Evolutionary conservation across 2,888 invertebrate species (phyloP).

Genomic region (Chorisops tibialis): DNA sequence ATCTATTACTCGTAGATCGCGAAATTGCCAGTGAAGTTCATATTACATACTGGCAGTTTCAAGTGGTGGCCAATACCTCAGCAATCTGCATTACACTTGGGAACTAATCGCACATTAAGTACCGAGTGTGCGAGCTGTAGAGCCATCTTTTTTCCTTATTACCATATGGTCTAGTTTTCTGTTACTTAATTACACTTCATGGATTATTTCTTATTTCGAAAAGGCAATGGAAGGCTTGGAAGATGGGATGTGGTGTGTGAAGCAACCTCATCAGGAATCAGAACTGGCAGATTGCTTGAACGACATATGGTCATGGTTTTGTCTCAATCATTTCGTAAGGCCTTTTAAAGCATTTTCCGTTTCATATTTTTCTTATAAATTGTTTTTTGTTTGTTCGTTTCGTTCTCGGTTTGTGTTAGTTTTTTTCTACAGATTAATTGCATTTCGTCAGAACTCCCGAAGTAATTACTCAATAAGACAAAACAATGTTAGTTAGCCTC

Average conservation of each 20-base stretch:
- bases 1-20: too few species aligned
- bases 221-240: background rate
- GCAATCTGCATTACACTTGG: too few species aligned
- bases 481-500: conserved; percentile 5
- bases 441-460: background rate
- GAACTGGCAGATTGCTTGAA: background rate
- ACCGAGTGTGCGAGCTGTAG: background rate
- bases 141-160: conserved; percentile 9
- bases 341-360: background rate
- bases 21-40: too few species aligned
- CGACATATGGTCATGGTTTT: conserved; percentile 2
- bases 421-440: background rate
- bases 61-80: too few species aligned
- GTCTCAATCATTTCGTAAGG: conserved; percentile 11
- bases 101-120: too few species aligned
- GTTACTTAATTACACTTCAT: conserved; percentile 2
- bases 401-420: background rate
- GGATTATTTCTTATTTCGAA: conserved; percentile 6
- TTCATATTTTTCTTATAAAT: background rate
- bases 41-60: too few species aligned
- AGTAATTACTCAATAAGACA: conserved; percentile 4
- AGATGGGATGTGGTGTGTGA: background rate
- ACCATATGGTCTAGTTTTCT: conserved; percentile 18
- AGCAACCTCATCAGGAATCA: background rate
- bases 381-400: background rate